Evolutionary conservation across 2,797 vertebrate genomes (phyloP), one percentile per base, ranked within the genome.

Genomic region (Scleropages formosus): DNA sequence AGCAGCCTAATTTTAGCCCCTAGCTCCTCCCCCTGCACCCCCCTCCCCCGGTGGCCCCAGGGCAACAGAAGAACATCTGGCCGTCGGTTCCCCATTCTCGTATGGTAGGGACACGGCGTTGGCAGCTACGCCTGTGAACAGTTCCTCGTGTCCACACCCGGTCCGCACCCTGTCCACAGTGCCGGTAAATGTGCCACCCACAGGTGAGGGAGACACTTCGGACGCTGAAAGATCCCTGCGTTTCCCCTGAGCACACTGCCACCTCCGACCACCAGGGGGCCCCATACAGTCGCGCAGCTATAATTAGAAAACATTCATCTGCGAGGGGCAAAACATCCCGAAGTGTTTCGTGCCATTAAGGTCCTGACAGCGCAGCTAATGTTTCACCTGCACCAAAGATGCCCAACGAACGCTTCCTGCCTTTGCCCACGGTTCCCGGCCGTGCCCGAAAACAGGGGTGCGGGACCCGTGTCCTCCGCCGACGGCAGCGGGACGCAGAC

Each of bases 261-360:
- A 6, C 8, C 72, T 84, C 79, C 80, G 77, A 87, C 87, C 88
- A 86, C 73, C 85, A 89, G 89, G 88, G 88, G 87, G 87, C 84
- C 78, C 87, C 90, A 88, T 90, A 89, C 90, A 88, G 84, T 86
- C 89, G 83, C 81, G 87, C 84, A 87, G 92, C 82, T 88, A 86
- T 89, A 93, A 91, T 78, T 80, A 81, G 91, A 91, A 87, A 88
- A 65, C 60, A 72, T 72, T 74, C 71, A 78, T 66, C 67, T 11
- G 49, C 60, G 72, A 70, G 13, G n/a, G 72, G 58, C 49, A 26
- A 83, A 87, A 87, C 59, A 68, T 83, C 83, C 87, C 86, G 83
- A 81, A 78, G 83, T 72, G 85, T 82, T 83, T 68, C 62, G 75
- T 79, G 90, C 85, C 82, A 78, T 86, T 78, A 87, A 85, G 80